These are phyloP conservation scores for Botia almorhae DNA, from an alignment of 2,797 vertebrate species.

Conservation along the genomic window DNA sequence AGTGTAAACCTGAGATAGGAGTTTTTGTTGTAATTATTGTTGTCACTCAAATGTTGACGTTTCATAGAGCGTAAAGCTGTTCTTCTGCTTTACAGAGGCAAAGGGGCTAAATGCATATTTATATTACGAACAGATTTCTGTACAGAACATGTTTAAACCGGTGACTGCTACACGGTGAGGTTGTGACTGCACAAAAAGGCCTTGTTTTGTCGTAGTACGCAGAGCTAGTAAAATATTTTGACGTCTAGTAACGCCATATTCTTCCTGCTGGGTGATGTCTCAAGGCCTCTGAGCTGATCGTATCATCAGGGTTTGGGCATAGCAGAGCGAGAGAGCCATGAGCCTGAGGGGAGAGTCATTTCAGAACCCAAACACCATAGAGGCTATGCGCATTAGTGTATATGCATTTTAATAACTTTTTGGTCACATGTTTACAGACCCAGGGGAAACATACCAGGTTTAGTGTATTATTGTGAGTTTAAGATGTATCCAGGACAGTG, in stretches of 20 bases:
- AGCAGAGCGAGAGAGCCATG: background rate
- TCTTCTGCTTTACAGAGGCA: background rate
- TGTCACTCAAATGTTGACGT: background rate
- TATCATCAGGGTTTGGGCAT: slow-evolving; percentile 17
- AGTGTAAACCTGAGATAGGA: too few species aligned
- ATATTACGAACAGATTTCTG: background rate
- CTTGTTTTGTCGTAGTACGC: background rate
- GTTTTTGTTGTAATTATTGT: too few species aligned
- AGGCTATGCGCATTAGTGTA: background rate
- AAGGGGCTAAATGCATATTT: background rate
- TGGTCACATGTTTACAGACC: background rate
- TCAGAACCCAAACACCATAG: background rate
- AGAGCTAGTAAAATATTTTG: slow-evolving; percentile 27
- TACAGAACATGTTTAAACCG: background rate
- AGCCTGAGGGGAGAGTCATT: slow-evolving; percentile 10
- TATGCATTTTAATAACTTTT: background rate
- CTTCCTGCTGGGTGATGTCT: slow-evolving; percentile 31
- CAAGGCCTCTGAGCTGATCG: slow-evolving; percentile 32
- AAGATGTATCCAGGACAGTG: background rate
- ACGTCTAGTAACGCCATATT: slow-evolving; percentile 1
- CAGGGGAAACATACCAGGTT: background rate
- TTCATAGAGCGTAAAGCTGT: background rate
- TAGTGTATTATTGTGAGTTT: background rate
- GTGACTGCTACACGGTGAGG: too few species aligned
- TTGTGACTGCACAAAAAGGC: background rate